phyloP scores from a whole-genome alignment of 1,140 invertebrate species.

The Anastrepha obliqua region DNA sequence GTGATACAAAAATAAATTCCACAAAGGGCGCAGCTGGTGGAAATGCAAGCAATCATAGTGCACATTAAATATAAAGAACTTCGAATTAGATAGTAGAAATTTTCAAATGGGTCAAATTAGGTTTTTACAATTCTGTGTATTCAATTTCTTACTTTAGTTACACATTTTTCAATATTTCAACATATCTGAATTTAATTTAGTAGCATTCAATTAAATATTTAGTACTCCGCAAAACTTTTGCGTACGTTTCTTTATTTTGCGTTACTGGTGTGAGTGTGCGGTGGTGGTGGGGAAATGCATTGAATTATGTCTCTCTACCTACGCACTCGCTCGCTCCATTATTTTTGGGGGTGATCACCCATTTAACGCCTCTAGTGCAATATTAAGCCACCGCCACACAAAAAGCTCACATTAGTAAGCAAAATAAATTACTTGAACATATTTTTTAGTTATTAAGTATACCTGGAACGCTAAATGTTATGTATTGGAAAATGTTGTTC shows the following conservation, averaged over 20 bases:
- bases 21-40: neutral
- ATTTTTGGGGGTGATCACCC: neutral
- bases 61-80: neutral
- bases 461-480: neutral
- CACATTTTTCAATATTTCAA: neutral
- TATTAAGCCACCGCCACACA: neutral
- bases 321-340: slow-evolving; percentile 8
- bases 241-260: slow-evolving; percentile 27
- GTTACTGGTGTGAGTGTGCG: neutral
- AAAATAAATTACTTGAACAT: neutral
- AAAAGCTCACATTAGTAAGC: neutral
- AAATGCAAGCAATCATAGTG: neutral
- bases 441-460: neutral
- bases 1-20: neutral
- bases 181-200: neutral
- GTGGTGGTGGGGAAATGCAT: neutral
- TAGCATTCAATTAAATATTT: slow-evolving; percentile 32
- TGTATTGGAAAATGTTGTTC: too few species aligned
- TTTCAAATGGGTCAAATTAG: neutral
- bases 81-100: neutral
- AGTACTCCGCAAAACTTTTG: slow-evolving; percentile 20
- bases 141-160: neutral
- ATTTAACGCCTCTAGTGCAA: neutral
- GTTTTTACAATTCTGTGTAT: neutral
- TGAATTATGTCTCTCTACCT: neutral